These are phyloP conservation scores for Eumeta japonica DNA, from an alignment of 1,140 invertebrate genomes.

Conservation along the genomic window DNA sequence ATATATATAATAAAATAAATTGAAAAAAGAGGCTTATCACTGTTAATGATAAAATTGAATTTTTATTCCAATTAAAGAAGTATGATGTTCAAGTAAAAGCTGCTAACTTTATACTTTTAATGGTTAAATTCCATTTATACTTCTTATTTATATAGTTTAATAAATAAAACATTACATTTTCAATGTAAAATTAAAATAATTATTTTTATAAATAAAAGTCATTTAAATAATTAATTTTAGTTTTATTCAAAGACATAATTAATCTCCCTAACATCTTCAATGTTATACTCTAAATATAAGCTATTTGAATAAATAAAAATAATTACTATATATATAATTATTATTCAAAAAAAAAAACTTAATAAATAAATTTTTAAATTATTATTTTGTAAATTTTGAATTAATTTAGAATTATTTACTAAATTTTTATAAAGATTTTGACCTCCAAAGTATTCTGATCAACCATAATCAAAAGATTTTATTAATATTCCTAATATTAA, in stretches of 20 bases:
- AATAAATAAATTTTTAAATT: slow-evolving; percentile 36
- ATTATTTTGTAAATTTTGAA: slow-evolving; percentile 22
- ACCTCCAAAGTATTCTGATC: slow-evolving; percentile 30
- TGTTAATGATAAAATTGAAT: slow-evolving; percentile 49
- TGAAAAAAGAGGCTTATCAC: slow-evolving; percentile 53
- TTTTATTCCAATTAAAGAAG: slow-evolving; percentile 37
- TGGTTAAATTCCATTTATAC: slow-evolving; percentile 44
- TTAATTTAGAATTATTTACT: slow-evolving; percentile 10
- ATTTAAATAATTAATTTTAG: slow-evolving; percentile 19
- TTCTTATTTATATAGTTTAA: slow-evolving; percentile 51
- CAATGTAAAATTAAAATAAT: slow-evolving; percentile 49
- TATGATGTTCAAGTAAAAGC: slow-evolving; percentile 23
- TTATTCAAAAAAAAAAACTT: slow-evolving; percentile 32
- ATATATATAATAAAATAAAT: slow-evolving; percentile 44
- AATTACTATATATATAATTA: slow-evolving; percentile 33
- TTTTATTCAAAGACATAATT: slow-evolving; percentile 15
- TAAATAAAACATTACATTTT: slow-evolving; percentile 53
- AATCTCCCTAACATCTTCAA: slow-evolving; percentile 50
- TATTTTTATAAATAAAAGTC: slow-evolving; percentile 12
- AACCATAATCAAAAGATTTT: slow-evolving; percentile 36
- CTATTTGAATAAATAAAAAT: slow-evolving; percentile 24
- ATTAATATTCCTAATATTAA: slow-evolving; percentile 15
- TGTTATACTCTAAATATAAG: slow-evolving; percentile 50
- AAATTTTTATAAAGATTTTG: slow-evolving; percentile 20
- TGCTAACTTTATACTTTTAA: slow-evolving; percentile 46